Evolutionary conservation across 2,888 invertebrate genomes (phyloP).

Genomic region (Latheticus oryzae): DNA sequence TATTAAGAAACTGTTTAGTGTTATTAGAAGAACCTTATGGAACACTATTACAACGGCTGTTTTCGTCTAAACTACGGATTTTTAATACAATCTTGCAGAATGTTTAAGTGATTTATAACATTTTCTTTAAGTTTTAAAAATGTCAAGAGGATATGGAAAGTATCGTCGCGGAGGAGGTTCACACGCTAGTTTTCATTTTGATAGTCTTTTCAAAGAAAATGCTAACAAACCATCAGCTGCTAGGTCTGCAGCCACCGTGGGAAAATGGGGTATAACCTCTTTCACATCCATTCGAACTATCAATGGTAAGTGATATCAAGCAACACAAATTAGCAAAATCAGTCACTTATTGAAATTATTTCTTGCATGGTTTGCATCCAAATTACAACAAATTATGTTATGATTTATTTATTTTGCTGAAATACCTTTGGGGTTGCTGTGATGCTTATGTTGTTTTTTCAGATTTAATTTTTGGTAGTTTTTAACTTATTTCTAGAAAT

Average conservation of each 20-base stretch:
- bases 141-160: conserved; percentile 67
- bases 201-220: conserved; percentile 77
- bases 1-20: conserved; percentile 4
- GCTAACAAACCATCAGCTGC: conserved; percentile 90
- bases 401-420: too few relatives aligned
- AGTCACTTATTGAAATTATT: too few relatives aligned
- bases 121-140: conserved; percentile 44
- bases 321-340: too few relatives aligned
- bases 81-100: conserved; percentile 9
- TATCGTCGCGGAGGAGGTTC: conserved; percentile 63
- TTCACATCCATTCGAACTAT: conserved; percentile 89
- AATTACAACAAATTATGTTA: too few relatives aligned
- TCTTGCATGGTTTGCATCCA: too few relatives aligned
- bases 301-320: conserved; percentile 79
- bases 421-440: too few relatives aligned
- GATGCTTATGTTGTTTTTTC: too few relatives aligned
- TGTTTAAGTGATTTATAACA: conserved; percentile 16
- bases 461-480: too few relatives aligned
- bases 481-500: too few relatives aligned
- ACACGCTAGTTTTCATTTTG: conserved; percentile 73
- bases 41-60: conserved; percentile 1
- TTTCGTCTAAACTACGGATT: conserved; percentile 6
- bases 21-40: conserved; percentile 5
- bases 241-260: conserved; percentile 89
- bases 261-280: conserved; percentile 95